Base-by-base conservation (phyloP, 2,797 vertebrate genomes). In the Hephaestus fuliginosus region DNA sequence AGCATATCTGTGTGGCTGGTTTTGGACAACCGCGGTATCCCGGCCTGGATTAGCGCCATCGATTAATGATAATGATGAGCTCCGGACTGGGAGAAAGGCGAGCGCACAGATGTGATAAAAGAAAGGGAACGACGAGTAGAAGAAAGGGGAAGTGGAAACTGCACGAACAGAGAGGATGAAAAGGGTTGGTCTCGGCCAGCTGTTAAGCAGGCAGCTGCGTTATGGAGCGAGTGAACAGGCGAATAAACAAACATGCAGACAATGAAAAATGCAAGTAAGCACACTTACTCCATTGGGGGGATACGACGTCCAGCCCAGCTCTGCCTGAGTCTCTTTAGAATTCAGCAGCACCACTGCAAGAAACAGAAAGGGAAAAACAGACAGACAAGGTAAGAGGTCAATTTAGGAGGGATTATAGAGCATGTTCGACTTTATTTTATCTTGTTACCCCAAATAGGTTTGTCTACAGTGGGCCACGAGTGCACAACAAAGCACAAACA, bases 291-390 rank as follows among this genome's bases (percentile, higher is more conserved):
- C 98, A 15, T 99, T 97, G 0, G 96, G 95, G 0, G 98, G 98
- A 78, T 96, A 96, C 0, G 98, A 96, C 5, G 97, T 98, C 98
- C 98, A 99, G 83, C 97, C 97, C 83, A 99, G 91, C 88, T 99
- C 98, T 0, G 97, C 98, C 89, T 99, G 98, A 0, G 98, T 98
- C 82, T 97, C 97, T 92, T 98, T 99, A 13, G 98, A 99, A 92
- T 99, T 97, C 95, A 99, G 94, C 76, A 99, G 94, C 87, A 97
- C 92, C 87, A 99, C 98, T 99, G 92, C 53, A 92, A 76, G 33
- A 76, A 30, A 86, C 8, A 75, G 15, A 84, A 0, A 14, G 25
- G 58, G 11, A 64, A 41, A 74, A 52, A 64, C 6, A 72, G 30
- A 84, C 18, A 72, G 15, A 76, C 13, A 67, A 39, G 60, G 70